Conservation (phyloP, 2,888 invertebrate species). For the Nephrotoma guestfalica region DNA sequence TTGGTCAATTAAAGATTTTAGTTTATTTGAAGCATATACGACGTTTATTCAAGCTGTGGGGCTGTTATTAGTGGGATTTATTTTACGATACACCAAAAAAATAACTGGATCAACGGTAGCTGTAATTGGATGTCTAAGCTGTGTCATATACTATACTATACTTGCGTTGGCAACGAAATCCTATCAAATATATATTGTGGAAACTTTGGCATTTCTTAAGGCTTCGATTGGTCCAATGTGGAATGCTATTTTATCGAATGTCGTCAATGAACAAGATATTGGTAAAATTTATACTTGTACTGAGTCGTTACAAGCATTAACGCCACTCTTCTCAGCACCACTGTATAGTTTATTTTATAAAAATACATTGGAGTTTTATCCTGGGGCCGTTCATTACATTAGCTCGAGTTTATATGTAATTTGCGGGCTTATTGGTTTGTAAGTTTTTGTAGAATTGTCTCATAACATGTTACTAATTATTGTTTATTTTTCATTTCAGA, state of each 20-base stretch:
- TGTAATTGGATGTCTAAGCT: neutral
- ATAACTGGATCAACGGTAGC: neutral
- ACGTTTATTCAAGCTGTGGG: neutral
- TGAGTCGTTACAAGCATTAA: neutral
- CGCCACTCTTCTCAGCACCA: neutral
- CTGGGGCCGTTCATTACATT: neutral
- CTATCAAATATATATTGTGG: neutral
- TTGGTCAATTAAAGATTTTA: constrained; percentile 4
- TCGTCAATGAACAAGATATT: neutral
- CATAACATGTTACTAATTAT: neutral
- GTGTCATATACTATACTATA: neutral
- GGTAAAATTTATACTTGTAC: neutral
- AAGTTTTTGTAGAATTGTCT: neutral
- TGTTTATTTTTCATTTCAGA: neutral
- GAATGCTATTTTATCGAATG: neutral
- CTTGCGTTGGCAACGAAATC: constrained; percentile 1
- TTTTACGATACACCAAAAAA: neutral
- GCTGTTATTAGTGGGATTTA: neutral
- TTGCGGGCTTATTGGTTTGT: neutral
- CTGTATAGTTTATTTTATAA: neutral
- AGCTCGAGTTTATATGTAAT: neutral
- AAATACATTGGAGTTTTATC: neutral
- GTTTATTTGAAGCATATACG: neutral
- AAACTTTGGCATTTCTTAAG: neutral
- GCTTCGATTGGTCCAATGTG: neutral